Base-by-base conservation (phyloP, 2,888 invertebrate species). In the Miltochrista miniata region DNA sequence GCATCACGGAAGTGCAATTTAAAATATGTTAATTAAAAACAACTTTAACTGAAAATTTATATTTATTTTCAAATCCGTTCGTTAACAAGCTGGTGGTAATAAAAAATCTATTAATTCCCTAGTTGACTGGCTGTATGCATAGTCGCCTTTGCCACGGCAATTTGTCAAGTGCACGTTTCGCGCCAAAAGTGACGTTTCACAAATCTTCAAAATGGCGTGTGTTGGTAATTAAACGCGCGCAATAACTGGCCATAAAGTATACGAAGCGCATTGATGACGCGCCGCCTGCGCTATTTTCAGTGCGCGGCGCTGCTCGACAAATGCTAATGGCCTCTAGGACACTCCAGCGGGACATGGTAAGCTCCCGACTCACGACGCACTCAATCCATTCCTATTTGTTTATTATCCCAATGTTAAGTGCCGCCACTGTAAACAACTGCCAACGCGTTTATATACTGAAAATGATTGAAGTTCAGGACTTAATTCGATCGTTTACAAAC, bases 241-340 rank as follows among this genome's bases (percentile, higher is more conserved):
- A 86, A 86, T 87, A 86, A 85, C 85, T 85, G 85, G 78, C 79
- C 84, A 84, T 87, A 85, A 86, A 86, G 81, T 83, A 83, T 83
- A 81, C 83, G 81, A 78, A 78, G 82, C 85, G 83, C 84, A 79
- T 78, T 80, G 86, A 83, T 87, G 90, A 87, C 85, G 87, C 82
- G 72, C 78, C 81, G 76, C 71, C 70, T 70, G 81, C 70, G 87
- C 86, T 90, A 90, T 90, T 90, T 68, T 87, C 81, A 75, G 89
- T 84, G 77, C 73, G 63, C 81, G 79, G 73, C 83, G 84, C 87
- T 87, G 82, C 87, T 82, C 87, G 82, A 84, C 87, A 88, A 90
- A 90, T 90, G 90, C 86, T 91, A 91, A 91, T 83, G 90, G 85
- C 90, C 90, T 88, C 86, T 87, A 85, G 89, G 89, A 83, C 82